Evolutionary conservation across 2,888 invertebrate genomes (phyloP), one percentile per base, ranked within the genome.

Genomic region (Tridacna crocea): DNA sequence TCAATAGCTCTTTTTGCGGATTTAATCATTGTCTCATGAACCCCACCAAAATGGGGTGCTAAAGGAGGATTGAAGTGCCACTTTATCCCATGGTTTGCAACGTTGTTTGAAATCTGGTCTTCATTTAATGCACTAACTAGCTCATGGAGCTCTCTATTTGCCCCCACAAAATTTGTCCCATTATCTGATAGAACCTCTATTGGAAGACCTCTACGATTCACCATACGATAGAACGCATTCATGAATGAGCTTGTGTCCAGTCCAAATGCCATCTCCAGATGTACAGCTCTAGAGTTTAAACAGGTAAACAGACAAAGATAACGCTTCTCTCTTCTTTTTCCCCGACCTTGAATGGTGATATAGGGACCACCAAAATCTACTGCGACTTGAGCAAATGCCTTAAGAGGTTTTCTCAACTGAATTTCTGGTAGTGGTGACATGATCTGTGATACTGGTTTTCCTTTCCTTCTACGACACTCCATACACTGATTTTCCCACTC

Each of bases 301-400:
- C 88, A 88, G 4, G 85, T 81, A 47, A 72, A 74, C n/a, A 87
- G 55, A 75, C 88, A 88, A 26, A 87, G 51, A 63, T 88, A 88
- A 46, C 85, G 22, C 61, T 88, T 88, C 15, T 75, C 36, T n/a
- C 76, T 58, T 13, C 46, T 12, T 55, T 83, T 85, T 27, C 83
- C 86, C 58, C 87, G 72, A 4, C 85, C 84, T 73, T 87, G 84
- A 15, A 72, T 75, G 15, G 83, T 83, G 0, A 84, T 22, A 47
- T 88, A 85, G 24, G 88, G 89, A 24, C 86, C 87, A 26, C 70
- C 87, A 74, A 63, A 89, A 63, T 89, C 84, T 15, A 89, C 83
- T 19, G 80, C 73, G 72, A 55, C 24, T 17, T 65, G 12, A 10
- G 79, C 70, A 74, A 88, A 88, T 55, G 86, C 86, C 22, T 79